phyloP scores from a whole-genome alignment of 2,888 invertebrate genomes.

The Dicyrtomina minuta region DNA sequence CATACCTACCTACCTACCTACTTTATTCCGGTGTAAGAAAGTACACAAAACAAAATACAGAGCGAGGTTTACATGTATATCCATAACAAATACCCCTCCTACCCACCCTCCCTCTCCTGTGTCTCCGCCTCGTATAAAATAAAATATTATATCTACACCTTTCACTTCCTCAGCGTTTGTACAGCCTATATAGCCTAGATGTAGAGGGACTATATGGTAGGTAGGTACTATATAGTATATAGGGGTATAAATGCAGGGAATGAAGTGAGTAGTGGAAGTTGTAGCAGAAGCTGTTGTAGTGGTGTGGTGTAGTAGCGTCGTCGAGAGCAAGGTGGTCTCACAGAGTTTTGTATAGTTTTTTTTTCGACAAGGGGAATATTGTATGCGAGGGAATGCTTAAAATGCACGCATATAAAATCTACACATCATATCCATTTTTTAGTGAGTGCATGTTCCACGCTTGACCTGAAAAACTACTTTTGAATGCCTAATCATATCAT shows the following conservation, averaged over 20 bases:
- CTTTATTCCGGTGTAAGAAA: background rate
- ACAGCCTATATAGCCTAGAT: background rate
- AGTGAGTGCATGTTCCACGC: conserved; percentile 33
- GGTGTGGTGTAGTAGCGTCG: too few species aligned
- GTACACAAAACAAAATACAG: too few species aligned
- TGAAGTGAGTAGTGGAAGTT: too few species aligned
- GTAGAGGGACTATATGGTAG: too few species aligned
- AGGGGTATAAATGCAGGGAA: too few species aligned
- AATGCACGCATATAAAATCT: conserved; percentile 17
- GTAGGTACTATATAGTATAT: too few species aligned
- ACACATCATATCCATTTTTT: conserved; percentile 9
- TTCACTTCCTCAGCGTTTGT: background rate
- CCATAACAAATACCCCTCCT: background rate
- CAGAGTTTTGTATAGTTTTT: background rate
- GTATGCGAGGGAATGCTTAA: background rate
- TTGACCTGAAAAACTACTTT: conserved; percentile 48
- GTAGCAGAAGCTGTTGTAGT: too few species aligned
- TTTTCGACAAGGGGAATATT: background rate
- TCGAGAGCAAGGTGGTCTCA: too few species aligned
- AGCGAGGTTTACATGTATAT: too few species aligned
- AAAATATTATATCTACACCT: background rate
- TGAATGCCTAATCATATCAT: conserved; percentile 48
- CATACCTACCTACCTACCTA: conserved; percentile 1
- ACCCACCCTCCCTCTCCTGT: background rate
- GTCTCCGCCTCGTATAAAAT: background rate